Base-by-base conservation (phyloP, 53 echinoderm and acorn worm genomes). In the Holothuria leucospilota region DNA sequence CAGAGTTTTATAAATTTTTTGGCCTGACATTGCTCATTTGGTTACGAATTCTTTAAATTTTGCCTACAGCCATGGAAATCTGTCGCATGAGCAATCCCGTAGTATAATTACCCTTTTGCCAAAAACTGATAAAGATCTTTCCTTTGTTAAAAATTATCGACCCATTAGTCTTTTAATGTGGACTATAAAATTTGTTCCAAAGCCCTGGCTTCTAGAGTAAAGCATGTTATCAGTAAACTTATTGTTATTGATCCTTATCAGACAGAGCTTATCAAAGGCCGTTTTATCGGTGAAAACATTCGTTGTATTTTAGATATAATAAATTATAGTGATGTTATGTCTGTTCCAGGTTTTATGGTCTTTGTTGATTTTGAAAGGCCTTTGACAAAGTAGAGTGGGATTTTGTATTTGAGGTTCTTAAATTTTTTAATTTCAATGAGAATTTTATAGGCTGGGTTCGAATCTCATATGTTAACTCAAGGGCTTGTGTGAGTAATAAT, bases 61-160 rank as follows among this genome's bases (percentile, higher is more conserved):
- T 34, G 34, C 34, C 3, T 34, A 34, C 34, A 34, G 34, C 34
- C 3, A 34, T 34, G 34, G 34, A 34, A 34, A 34, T 34, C 34
- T 68, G 68, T 68, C 68, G n/a, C 6, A 68, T 25, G 68, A 68
- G 29, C 68, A 68, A 25, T 20, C n/a, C 29, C 21, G 68, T n/a
- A 30, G n/a, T 25, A 23, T 68, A 14, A 68, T 68, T 25, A 26
- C 68, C 6, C 11, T 34, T 34, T 34, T 34, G 34, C 34, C 34
- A 34, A 34, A 34, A 34, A 34, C 34, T 34, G 3, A 3, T 68
- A n/a, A 20, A 28, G 21, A 27, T 30, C 21, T 68, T 68, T 68
- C 21, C 21, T 68, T n/a, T n/a, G n/a, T n/a, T 68, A 68, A 68
- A 68, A 68, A 68, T 25, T 68, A 68, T 25, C 68, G 68, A 28